Base-by-base conservation (phyloP, 2,113 vertebrate genomes). In the Phylloscopus trochilus region DNA sequence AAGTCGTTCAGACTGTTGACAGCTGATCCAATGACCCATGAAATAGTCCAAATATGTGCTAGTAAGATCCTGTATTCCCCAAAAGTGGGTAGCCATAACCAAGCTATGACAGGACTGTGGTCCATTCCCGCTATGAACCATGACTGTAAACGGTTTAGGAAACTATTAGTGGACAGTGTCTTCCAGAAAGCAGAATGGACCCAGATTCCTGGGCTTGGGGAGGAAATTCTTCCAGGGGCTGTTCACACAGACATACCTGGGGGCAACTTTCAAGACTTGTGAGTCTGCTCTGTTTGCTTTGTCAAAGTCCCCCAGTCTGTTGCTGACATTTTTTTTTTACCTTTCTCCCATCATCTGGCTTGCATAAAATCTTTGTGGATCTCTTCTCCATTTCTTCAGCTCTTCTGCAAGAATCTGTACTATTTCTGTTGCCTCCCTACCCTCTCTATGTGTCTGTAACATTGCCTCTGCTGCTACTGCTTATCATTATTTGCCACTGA, bases 221-320 rank as follows among this genome's bases (percentile, higher is more conserved):
- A 76, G 26, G 19, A 77, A 73, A 81, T 10, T n/a, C 2, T 64
- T 59, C 13, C 52, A 73, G 44, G 39, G 31, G 30, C 49, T 59
- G 10, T 20, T 83, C 30, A 60, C 8, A 43, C 7, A 35, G 26
- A 13, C 13, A 6, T 60, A 49, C 10, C 1, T 28, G 8, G 15
- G 43, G 11, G 7, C 9, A 58, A 15, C 13, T 83, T 69, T 66
- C 31, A 56, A 8, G 4, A 31, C 15, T 23, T 19, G 4, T 12
- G 13, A 73, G 7, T 30, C 59, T 68, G 4, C 5, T 75, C 19
- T 63, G 2, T 63, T 76, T 63, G 31, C 31, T 60, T 77, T 73
- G n/a, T 33, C 52, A 39, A 11, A 68, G 13, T 39, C 6, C 11
- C 11, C 17, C 8, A 28, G 0, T 26, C 8, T 64, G 31, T 7